Evolutionary conservation across 2,888 invertebrate species (phyloP), one percentile per base, ranked within the genome.

Genomic region (Rhogogaster chlorosoma): DNA sequence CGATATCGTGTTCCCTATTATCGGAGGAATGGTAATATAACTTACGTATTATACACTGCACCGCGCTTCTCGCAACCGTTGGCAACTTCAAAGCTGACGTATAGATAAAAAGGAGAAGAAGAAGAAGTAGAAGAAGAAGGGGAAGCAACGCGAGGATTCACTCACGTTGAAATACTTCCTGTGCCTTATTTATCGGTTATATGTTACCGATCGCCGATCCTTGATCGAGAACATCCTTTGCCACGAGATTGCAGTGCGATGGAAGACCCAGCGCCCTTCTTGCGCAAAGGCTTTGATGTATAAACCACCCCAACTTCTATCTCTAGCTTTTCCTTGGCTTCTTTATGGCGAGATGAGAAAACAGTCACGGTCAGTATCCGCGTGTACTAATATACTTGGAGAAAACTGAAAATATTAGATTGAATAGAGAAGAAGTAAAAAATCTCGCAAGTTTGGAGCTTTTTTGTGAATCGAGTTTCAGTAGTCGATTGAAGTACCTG

Each of bases 61-160:
- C 15, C 53, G 22, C 71, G 9, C 29, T 32, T 77, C 10, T 29
- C 75, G 45, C 29, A 64, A 32, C 38, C 80, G 9, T 61, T 61
- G 78, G 78, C n/a, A 80, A 38, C 80, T 80, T 80, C 61, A 80
- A 80, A 61, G 80, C 80, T 32, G 36, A 80, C 77, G 29, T 77
- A 53, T 61, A 61, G 26, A 26, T 26, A 61, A 6, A 15, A 45
- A 15, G 15, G 3, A 45, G 45, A 7, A 38, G 38, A 12, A 45
- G 12, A 49, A 49, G 1, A n/a, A 49, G 5, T 18, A n/a, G 18
- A n/a, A 49, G 18, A 49, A 53, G n/a, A 53, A 53, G 67, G 22
- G 29, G n/a, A 78, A 18, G 53, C 2, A 67, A 6, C 42, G 57
- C 36, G 64, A 82, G 26, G 36, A 82, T 45, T 64, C 64, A 15